Evolutionary conservation across 2,888 invertebrate genomes (phyloP).

Genomic region (Tetragonisca angustula): DNA sequence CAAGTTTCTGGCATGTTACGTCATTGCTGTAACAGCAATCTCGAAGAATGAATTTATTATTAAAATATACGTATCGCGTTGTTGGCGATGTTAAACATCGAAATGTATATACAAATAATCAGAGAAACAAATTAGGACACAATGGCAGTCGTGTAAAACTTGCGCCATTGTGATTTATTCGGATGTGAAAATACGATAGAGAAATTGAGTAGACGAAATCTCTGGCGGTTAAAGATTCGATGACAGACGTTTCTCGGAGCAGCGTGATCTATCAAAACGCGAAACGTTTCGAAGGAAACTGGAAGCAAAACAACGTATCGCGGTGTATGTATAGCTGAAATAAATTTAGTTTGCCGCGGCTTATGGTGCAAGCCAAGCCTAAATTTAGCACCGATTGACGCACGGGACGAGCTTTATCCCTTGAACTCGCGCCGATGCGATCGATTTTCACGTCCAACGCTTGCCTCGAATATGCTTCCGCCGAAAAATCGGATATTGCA

Average conservation of each 20-base stretch:
- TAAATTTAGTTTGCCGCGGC: constrained; percentile 62
- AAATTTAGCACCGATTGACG: constrained; percentile 72
- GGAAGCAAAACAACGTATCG: constrained; percentile 55
- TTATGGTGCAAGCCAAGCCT: constrained; percentile 59
- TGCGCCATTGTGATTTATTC: not conserved
- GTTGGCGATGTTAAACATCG: not conserved
- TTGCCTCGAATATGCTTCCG: constrained; percentile 45
- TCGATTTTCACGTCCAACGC: constrained; percentile 67
- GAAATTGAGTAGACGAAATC: not conserved
- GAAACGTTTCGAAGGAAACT: constrained; percentile 49
- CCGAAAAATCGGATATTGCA: constrained; percentile 11
- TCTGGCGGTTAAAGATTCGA: not conserved
- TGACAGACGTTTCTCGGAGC: constrained; percentile 4
- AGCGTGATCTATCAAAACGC: constrained; percentile 53
- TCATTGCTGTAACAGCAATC: constrained; percentile 6
- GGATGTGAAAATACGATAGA: not conserved
- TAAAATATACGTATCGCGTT: not conserved
- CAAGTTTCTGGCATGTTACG: not conserved
- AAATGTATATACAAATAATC: not conserved
- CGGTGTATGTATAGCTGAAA: constrained; percentile 45
- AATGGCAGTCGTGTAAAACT: not conserved
- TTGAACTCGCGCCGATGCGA: constrained; percentile 45
- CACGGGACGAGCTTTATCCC: constrained; percentile 65
- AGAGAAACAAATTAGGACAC: not conserved
- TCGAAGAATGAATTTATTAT: constrained; percentile 11